A percentile compares a stretch with the other conserved stretches of the same genome.
These are phyloP conservation scores for Drosophila sp. DNA, from an alignment of 1,140 invertebrate species.

Conservation along the genomic window DNA sequence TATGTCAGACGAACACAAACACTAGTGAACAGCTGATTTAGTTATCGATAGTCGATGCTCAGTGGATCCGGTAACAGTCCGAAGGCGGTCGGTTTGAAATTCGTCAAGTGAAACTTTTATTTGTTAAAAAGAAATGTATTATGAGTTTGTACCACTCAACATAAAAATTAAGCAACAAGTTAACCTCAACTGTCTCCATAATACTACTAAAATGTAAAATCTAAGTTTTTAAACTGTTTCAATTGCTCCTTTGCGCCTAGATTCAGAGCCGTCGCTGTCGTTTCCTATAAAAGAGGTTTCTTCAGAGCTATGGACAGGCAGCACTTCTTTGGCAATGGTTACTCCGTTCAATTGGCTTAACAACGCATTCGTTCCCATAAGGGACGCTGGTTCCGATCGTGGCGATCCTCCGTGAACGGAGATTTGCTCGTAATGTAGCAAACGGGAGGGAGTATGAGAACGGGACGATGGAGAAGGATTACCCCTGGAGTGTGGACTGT, in stretches of 20 bases:
- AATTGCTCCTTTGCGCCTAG: conserved; percentile 84
- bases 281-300: conserved; percentile 89
- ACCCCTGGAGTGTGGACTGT: conserved; percentile 72
- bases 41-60: not conserved
- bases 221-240: conserved; percentile 86
- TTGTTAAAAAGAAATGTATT: conserved; percentile 51
- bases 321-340: conserved; percentile 58
- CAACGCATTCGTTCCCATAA: conserved; percentile 53
- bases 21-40: conserved; percentile 43
- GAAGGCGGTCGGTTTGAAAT: conserved; percentile 38
- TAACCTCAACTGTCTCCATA: conserved; percentile 36
- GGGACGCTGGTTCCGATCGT: conserved; percentile 43
- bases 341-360: conserved; percentile 60
- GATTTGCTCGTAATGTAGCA: conserved; percentile 83
- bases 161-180: conserved; percentile 65
- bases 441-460: conserved; percentile 73
- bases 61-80: not conserved
- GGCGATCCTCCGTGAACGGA: conserved; percentile 82
- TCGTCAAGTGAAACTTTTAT: conserved; percentile 62
- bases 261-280: conserved; percentile 54
- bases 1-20: conserved; percentile 59
- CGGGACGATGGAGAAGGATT: conserved; percentile 70
- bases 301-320: conserved; percentile 84
- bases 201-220: conserved; percentile 43
- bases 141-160: conserved; percentile 28